These are phyloP conservation scores for Syngnathus acus DNA, from an alignment of 2,797 vertebrate species.

Conservation along the genomic window DNA sequence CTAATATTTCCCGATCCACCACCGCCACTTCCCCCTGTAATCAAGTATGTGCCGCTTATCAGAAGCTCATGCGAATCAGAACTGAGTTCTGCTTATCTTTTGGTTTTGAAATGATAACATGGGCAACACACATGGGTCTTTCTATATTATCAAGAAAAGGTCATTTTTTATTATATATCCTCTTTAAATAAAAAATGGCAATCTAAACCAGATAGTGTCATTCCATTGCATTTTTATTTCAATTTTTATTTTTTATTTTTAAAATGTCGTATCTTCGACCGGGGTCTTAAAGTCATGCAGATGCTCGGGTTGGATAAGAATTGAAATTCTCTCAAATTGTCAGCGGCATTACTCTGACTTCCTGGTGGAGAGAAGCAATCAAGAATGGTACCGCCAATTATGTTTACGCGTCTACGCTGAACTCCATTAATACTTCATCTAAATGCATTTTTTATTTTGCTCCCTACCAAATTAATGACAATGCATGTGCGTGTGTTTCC, in stretches of 20 bases:
- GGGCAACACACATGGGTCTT: neutral
- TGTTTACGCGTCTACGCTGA: slow-evolving; percentile 23
- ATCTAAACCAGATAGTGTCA: neutral
- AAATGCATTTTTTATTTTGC: slow-evolving; percentile 38
- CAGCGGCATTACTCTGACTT: neutral
- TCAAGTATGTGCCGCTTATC: neutral
- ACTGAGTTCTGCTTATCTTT: neutral
- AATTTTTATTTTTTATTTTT: neutral
- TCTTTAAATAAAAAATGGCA: neutral
- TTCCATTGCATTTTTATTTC: neutral
- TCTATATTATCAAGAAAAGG: neutral
- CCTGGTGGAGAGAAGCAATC: neutral
- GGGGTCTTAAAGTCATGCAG: neutral
- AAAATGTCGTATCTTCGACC: neutral
- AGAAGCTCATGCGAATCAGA: neutral
- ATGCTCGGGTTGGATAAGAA: neutral
- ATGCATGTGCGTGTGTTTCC: slow-evolving; percentile 26
- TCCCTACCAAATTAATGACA: slow-evolving; percentile 29
- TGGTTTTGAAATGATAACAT: neutral
- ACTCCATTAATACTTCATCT: slow-evolving; percentile 20
- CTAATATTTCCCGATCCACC: neutral
- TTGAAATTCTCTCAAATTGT: neutral
- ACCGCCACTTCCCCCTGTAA: neutral
- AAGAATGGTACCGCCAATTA: neutral
- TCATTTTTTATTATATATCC: neutral